A percentile compares a stretch with the other conserved stretches of the same genome.
Evolutionary conservation across 2,888 invertebrate species (phyloP).

Genomic region (Ischnura elegans): DNA sequence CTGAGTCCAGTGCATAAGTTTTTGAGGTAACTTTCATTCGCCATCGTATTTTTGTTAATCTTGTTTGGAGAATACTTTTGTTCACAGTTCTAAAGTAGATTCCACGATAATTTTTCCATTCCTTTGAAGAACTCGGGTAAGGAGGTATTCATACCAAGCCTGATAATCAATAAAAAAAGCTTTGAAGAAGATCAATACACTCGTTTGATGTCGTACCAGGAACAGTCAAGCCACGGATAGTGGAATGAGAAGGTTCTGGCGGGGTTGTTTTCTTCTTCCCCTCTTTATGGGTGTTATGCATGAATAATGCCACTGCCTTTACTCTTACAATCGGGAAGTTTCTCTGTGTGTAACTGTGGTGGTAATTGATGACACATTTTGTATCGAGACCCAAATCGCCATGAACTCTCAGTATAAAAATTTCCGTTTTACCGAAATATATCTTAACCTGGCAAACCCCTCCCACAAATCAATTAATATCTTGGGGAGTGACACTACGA

Average conservation of each 20-base stretch:
- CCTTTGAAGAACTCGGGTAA: not conserved
- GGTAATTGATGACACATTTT: slow-evolving; percentile 29
- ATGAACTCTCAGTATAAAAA: slow-evolving; percentile 6
- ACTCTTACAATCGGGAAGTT: not conserved
- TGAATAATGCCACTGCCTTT: slow-evolving; percentile 41
- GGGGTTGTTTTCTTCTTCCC: slow-evolving; percentile 60
- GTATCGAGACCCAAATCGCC: not conserved
- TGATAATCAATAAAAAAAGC: slow-evolving; percentile 58
- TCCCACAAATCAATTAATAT: slow-evolving; percentile 61
- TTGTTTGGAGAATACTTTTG: not conserved
- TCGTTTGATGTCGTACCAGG: slow-evolving; percentile 59
- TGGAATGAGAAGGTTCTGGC: slow-evolving; percentile 55
- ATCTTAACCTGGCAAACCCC: slow-evolving; percentile 29
- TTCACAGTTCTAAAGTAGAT: no score
- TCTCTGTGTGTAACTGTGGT: not conserved
- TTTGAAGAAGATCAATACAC: slow-evolving; percentile 60
- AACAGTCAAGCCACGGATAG: slow-evolving; percentile 57
- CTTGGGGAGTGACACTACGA: slow-evolving; percentile 60
- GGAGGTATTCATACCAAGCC: not conserved
- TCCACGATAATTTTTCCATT: not conserved
- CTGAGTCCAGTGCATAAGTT: slow-evolving; percentile 27
- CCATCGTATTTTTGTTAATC: not conserved
- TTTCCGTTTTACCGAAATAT: not conserved
- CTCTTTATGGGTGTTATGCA: slow-evolving; percentile 64
- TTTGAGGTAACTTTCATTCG: not conserved